Evolutionary conservation across 1,140 invertebrate genomes (phyloP).

Genomic region (Campoletis sonorensis): DNA sequence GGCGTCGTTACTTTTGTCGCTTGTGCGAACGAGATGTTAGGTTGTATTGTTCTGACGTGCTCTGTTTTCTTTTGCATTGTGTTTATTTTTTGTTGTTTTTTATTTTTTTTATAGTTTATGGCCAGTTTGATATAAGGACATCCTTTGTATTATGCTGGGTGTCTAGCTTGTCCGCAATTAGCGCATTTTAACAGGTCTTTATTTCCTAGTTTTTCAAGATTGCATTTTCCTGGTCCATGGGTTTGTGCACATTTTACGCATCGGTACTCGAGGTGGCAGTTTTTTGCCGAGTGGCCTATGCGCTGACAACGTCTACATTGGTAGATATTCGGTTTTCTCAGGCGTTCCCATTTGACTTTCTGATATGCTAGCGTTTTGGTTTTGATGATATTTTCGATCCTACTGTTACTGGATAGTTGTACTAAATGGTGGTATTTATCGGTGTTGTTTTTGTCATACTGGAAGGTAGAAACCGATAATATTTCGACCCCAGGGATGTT

Average conservation of each 20-base stretch:
- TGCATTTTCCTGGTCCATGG: constrained; percentile 28
- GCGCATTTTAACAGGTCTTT: constrained; percentile 22
- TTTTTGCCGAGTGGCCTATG: constrained; percentile 33
- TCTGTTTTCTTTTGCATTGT: not conserved
- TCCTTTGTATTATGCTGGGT: constrained; percentile 39
- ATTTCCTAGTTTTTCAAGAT: not conserved
- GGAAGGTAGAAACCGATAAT: not conserved
- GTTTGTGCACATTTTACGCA: constrained; percentile 40
- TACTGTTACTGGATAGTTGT: not conserved
- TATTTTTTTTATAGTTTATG: not conserved
- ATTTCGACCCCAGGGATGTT: not conserved
- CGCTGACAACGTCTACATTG: constrained; percentile 40
- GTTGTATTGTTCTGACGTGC: not conserved
- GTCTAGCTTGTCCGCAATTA: constrained; percentile 27
- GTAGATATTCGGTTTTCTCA: constrained; percentile 1
- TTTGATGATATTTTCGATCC: not conserved
- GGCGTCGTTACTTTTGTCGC: not conserved
- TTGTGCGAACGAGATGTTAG: not conserved
- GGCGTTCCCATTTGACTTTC: constrained; percentile 28
- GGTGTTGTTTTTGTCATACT: constrained; percentile 7
- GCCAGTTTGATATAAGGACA: constrained; percentile 36
- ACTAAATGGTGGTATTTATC: constrained; percentile 2
- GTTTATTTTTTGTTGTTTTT: not conserved
- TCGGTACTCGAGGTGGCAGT: constrained; percentile 32
- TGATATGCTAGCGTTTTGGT: constrained; percentile 8